Base-by-base conservation (phyloP, 2,797 vertebrate species). In the Dendrocincla tyrannina region DNA sequence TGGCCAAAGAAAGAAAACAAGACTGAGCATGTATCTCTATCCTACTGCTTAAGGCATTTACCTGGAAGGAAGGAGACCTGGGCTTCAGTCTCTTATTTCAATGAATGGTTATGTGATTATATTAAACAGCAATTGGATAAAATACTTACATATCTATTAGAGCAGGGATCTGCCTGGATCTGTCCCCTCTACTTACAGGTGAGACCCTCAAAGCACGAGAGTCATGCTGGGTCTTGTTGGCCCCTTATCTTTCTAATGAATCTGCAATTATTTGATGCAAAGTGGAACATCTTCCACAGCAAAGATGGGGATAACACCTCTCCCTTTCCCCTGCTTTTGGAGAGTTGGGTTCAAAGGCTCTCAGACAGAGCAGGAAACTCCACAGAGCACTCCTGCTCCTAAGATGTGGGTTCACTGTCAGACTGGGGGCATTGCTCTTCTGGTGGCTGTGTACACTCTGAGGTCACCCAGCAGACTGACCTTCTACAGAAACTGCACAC, bases 401-500 rank as follows among this genome's bases (percentile, higher is more conserved):
- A 2, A 69, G 27, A 27, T 68, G 5, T 16, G 13, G 18, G 35
- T 10, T 85, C 12, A 16, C 56, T 42, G 44, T 15, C 44, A 42
- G 22, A 49, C 83, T 5, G 3, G 23, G 35, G 33, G 28, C 63
- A 46, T 47, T 7, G 3, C 42, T 78, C 27, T n/a, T 62, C 64
- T 2, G 0, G 25, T 17, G 66, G 46, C 62, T 84, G 17, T 15
- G 19, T 12, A 4, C 2, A 2, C 32, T 27, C 39, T 2, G 10
- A 93, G 47, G 76, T 67, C 70, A 73, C 30, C 32, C 0, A 1
- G 27, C 37, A 89, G 73, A 47, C 3, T 35, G 13, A 69, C 14
- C 37, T 72, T 86, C 64, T 49, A 23, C 64, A 91, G 78, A 58
- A 89, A 93, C 88, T 91, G 94, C 93, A 94, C 86, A 80, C n/a